Base-by-base conservation (phyloP, 2,797 vertebrate species). In the Vultur gryphus region DNA sequence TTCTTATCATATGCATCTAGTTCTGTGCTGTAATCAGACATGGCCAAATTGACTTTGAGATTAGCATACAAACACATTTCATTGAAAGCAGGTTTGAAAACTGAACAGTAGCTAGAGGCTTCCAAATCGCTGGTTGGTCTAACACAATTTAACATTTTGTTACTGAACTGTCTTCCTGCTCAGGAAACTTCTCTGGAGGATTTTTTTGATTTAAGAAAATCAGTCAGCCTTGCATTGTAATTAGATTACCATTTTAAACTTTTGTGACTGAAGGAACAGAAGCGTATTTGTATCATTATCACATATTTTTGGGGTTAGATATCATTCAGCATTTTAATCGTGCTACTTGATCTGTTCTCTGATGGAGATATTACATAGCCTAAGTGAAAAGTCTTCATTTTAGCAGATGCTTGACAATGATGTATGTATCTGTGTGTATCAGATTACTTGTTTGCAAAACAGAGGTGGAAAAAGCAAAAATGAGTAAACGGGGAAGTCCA, bases 31-130 rank as follows among this genome's bases (percentile, higher is more conserved):
- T 94, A 97, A 96, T 89, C 82, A 90, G 91, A 97, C 94, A 91
- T 8, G 10, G 71, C 85, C 87, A 92, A 95, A 95, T 77, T 89
- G 93, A 35, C 79, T 96, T 93, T 87, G 84, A 91, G 86, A 97
- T 90, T 96, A 92, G 79, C 5, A 5, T 97, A 80, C 94, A 97
- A 97, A 91, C 96, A 48, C 16, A 52, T 80, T 95, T 97, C 87
- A 93, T 94, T 92, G 96, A 66, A 97, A 97, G 79, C 84, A 94
- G 67, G 33, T 97, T 97, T 92, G 78, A 65, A 76, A 97, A 81
- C 78, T 87, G 70, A 97, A 97, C 84, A 78, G 89, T 97, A 93
- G 92, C 94, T 93, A 61, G 82, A 90, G 93, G 86, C 80, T 96
- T 96, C 85, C 84, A 95, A 62, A 75, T 61, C 4, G 1, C 62